phyloP scores from a whole-genome alignment of 2,888 invertebrate species.

The Diadromus collaris region DNA sequence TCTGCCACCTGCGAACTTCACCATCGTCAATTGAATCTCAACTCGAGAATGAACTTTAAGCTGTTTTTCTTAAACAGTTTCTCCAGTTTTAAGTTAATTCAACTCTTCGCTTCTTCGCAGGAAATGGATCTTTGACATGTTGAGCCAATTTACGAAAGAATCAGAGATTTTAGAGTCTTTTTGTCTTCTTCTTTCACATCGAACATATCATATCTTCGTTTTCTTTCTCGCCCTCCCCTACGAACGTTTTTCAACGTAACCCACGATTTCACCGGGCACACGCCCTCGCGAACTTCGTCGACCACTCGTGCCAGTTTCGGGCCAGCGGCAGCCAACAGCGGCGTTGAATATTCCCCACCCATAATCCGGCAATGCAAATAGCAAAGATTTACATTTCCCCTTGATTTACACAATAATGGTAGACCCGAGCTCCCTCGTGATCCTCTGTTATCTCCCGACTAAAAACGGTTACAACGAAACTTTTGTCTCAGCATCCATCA shows the following conservation, averaged over 20 bases:
- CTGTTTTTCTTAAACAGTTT: too few species aligned
- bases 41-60: not conserved
- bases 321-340: conserved; percentile 14
- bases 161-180: not conserved
- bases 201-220: conserved; percentile 17
- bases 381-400: conserved; percentile 70
- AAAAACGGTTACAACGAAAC: conserved; percentile 58
- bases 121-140: conserved; percentile 34
- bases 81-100: not conserved
- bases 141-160: conserved; percentile 38
- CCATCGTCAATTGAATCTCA: not conserved
- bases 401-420: conserved; percentile 73
- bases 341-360: conserved; percentile 67
- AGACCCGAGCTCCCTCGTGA: conserved; percentile 47
- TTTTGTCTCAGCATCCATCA: conserved; percentile 45
- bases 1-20: not conserved
- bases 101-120: conserved; percentile 9
- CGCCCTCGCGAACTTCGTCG: conserved; percentile 14
- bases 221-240: conserved; percentile 1
- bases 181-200: conserved; percentile 31
- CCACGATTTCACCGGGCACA: conserved; percentile 9
- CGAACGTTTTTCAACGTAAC: conserved; percentile 14
- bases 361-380: conserved; percentile 72
- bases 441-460: conserved; percentile 61
- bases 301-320: conserved; percentile 25